phyloP scores from a whole-genome alignment of 2,797 vertebrate species.

The Enteromius afrohamiltoni region DNA sequence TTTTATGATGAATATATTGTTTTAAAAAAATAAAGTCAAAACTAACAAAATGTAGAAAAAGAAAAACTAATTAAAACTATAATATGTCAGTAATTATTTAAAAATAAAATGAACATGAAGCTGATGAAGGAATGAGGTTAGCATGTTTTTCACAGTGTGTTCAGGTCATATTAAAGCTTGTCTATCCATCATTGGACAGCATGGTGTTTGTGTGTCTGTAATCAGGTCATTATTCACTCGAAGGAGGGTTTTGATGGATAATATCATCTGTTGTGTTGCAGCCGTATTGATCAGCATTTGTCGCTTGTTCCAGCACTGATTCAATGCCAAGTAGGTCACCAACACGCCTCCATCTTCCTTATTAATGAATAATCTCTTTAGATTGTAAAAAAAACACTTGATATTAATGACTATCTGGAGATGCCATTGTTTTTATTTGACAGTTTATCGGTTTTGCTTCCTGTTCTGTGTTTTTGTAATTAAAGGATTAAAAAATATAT shows the following conservation, averaged over 20 bases:
- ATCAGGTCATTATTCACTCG: conserved; percentile 21
- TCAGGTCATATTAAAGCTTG: neutral
- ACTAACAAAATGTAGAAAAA: neutral
- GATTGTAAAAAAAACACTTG: neutral
- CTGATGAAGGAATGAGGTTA: neutral
- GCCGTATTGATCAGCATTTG: conserved; percentile 33
- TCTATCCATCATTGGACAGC: neutral
- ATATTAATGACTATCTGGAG: neutral
- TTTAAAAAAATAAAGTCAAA: neutral
- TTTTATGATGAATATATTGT: no score
- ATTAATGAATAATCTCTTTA: conserved; percentile 11
- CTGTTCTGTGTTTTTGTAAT: conserved; percentile 3
- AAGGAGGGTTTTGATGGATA: conserved; percentile 1
- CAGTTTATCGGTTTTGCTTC: conserved; percentile 12
- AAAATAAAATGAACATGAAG: neutral
- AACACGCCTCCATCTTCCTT: conserved; percentile 19
- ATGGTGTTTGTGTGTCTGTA: conserved; percentile 1
- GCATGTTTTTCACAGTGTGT: neutral
- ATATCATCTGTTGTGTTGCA: conserved; percentile 11
- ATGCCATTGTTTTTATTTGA: neutral
- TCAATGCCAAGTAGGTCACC: conserved; percentile 39
- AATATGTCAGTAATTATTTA: no score
- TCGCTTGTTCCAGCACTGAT: neutral
- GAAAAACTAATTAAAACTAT: neutral
- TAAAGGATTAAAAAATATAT: neutral